These are phyloP conservation scores for Chionomys nivalis DNA, from an alignment of 2,113 vertebrate species.

Conservation along the genomic window DNA sequence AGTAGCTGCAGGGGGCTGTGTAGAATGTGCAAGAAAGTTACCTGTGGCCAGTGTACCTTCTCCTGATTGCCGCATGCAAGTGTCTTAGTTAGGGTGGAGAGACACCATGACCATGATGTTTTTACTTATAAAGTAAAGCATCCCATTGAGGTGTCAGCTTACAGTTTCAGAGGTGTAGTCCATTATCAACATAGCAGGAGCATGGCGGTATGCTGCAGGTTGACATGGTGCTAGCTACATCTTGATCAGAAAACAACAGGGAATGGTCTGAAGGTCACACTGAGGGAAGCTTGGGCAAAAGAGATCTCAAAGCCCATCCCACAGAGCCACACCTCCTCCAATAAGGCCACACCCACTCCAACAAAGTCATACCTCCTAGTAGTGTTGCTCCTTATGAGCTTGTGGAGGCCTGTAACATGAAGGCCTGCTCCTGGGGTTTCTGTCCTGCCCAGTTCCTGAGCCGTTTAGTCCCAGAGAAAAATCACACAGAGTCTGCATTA, in stretches of 20 bases:
- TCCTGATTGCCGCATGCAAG: not conserved
- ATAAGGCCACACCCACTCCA: not conserved
- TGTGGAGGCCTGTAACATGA: not conserved
- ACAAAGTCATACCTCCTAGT: not conserved
- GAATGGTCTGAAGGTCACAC: not conserved
- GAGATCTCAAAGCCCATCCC: not conserved
- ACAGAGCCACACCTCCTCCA: not conserved
- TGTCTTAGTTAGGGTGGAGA: not conserved
- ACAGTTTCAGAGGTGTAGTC: not conserved
- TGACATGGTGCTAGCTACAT: not conserved
- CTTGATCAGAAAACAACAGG: not conserved
- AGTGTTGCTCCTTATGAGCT: not conserved
- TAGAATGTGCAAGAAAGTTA: not conserved
- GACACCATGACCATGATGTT: not conserved
- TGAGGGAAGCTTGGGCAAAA: not conserved
- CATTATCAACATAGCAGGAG: not conserved
- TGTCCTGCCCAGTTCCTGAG: no score
- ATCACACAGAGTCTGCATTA: no score
- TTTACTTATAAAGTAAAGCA: not conserved
- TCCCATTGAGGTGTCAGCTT: not conserved
- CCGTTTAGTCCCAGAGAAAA: no score
- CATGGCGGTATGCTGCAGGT: not conserved
- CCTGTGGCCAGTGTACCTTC: not conserved
- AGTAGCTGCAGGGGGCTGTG: not conserved
- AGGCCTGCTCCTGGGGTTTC: no score